Conservation (phyloP, 2,888 invertebrate genomes). For the Apodemia hepburni region DNA sequence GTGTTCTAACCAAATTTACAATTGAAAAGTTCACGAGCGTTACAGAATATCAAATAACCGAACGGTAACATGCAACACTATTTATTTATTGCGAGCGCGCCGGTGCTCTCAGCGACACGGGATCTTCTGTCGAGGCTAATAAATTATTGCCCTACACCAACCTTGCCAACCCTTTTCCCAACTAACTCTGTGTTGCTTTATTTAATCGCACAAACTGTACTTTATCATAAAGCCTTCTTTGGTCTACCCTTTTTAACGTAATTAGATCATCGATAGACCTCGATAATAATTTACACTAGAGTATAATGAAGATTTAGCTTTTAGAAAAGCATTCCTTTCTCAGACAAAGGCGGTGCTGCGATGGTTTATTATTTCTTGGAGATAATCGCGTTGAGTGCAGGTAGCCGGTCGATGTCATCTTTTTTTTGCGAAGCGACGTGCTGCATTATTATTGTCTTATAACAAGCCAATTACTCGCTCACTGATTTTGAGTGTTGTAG, state of each 20-base stretch:
- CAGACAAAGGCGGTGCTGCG: constrained; percentile 46
- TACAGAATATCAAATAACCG: constrained; percentile 56
- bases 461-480: constrained; percentile 36
- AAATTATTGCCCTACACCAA: constrained; percentile 53
- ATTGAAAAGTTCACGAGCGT: constrained; percentile 47
- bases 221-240: constrained; percentile 29
- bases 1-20: constrained; percentile 18
- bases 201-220: constrained; percentile 27
- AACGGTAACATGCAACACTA: constrained; percentile 48
- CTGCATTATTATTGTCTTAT: constrained; percentile 32
- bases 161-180: constrained; percentile 39
- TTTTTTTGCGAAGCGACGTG: constrained; percentile 40
- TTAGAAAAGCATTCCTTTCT: constrained; percentile 36
- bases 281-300: constrained; percentile 55
- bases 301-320: constrained; percentile 72
- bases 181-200: constrained; percentile 26
- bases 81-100: constrained; percentile 55
- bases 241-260: constrained; percentile 41
- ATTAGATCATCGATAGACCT: constrained; percentile 59
- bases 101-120: constrained; percentile 49
- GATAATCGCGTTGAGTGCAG: constrained; percentile 51
- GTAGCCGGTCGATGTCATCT: constrained; percentile 55
- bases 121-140: constrained; percentile 53
- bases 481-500: constrained; percentile 10
- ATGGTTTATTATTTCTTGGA: constrained; percentile 53